A percentile compares a stretch with the other conserved stretches of the same genome.
These are phyloP conservation scores for Phrynocephalus forsythii DNA, from an alignment of 2,797 vertebrate species.

Conservation along the genomic window DNA sequence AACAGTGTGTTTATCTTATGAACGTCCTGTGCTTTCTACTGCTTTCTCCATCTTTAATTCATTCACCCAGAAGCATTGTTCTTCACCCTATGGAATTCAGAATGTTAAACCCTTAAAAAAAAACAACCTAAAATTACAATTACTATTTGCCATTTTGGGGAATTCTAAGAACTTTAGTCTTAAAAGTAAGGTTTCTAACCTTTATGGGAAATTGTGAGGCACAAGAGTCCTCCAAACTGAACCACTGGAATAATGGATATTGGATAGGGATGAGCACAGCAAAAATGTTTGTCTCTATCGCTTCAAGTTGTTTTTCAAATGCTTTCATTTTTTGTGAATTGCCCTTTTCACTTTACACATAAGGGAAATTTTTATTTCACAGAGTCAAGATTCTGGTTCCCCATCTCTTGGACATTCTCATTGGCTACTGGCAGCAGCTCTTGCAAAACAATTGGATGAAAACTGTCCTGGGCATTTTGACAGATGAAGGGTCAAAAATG, in stretches of 20 bases:
- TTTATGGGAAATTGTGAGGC: no score
- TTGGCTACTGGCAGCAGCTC: neutral
- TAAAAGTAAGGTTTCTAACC: no score
- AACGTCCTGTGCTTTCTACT: neutral
- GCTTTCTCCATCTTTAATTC: neutral
- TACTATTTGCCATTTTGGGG: no score
- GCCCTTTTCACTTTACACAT: slow-evolving; percentile 62
- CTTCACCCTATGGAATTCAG: no score
- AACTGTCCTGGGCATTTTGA: slow-evolving; percentile 17
- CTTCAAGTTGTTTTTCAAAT: no score
- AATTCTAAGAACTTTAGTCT: no score
- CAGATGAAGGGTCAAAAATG: neutral
- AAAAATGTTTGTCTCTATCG: no score
- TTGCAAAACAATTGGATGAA: no score
- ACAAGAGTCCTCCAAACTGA: no score
- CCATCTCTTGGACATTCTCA: neutral
- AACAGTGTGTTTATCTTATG: neutral
- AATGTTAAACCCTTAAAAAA: no score
- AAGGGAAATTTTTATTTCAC: slow-evolving; percentile 62
- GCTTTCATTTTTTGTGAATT: slow-evolving; percentile 52
- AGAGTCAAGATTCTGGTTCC: neutral
- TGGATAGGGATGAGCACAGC: neutral
- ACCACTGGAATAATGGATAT: neutral
- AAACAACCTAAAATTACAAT: no score
- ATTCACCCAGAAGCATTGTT: no score